Conservation (phyloP, 2,113 vertebrate genomes). For the Scopus umbretta region DNA sequence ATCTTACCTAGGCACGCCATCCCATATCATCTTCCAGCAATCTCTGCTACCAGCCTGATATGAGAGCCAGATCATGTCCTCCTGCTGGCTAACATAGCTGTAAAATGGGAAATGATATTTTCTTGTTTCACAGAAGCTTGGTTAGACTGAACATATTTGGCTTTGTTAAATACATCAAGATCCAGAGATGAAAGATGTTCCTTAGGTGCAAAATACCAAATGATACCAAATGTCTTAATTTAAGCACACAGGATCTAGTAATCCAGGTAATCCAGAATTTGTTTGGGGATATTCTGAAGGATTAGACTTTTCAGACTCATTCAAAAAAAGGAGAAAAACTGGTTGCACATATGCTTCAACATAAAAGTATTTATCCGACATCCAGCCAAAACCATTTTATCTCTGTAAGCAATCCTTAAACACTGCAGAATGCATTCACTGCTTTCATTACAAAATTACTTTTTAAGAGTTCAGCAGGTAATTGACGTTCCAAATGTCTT, state of each 20-base stretch:
- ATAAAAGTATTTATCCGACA: conserved; percentile 49
- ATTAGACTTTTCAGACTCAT: not conserved
- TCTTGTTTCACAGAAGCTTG: not conserved
- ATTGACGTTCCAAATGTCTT: conserved; percentile 61
- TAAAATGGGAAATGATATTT: not conserved
- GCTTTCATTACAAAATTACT: conserved; percentile 58
- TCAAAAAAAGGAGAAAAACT: not conserved
- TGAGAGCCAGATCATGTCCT: not conserved
- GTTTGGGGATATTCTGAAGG: not conserved
- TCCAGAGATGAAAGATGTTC: not conserved
- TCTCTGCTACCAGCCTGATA: not conserved
- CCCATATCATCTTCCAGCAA: not conserved
- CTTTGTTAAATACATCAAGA: not conserved
- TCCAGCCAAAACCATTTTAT: conserved; percentile 57
- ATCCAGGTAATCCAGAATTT: not conserved
- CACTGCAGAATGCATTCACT: conserved; percentile 36
- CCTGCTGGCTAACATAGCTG: not conserved
- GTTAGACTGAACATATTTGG: not conserved
- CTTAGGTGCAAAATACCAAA: not conserved
- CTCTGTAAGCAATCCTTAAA: conserved; percentile 57
- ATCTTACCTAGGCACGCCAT: not conserved
- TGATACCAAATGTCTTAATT: not conserved
- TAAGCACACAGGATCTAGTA: not conserved
- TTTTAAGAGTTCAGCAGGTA: conserved; percentile 60
- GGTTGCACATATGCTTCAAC: conserved; percentile 26